Conservation (phyloP, 2,888 invertebrate species). For the Trypoxylon attenuatum region DNA sequence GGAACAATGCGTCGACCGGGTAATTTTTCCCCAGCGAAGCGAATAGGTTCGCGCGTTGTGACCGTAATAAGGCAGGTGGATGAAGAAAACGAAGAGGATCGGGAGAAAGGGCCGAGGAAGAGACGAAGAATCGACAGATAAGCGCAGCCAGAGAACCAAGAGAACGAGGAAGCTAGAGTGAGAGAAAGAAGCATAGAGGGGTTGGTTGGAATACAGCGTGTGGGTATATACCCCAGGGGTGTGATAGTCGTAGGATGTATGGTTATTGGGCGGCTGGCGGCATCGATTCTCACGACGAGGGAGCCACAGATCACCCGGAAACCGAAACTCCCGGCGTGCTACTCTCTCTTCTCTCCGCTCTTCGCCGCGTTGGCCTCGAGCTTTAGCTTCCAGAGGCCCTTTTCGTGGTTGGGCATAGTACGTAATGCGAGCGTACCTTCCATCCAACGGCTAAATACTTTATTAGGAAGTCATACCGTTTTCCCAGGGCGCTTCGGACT, state of each 20-base stretch:
- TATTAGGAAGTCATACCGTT: conserved; percentile 67
- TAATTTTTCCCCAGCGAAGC: conserved; percentile 35
- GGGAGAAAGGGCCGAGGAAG: background rate
- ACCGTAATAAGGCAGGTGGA: conserved; percentile 64
- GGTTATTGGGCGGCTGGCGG: conserved; percentile 74
- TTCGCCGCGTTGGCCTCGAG: conserved; percentile 5
- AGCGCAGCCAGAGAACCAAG: conserved; percentile 8
- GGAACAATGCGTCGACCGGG: too few relatives aligned
- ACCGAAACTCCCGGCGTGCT: conserved; percentile 69
- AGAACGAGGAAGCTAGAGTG: background rate
- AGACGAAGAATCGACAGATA: background rate
- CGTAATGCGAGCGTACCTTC: too few relatives aligned
- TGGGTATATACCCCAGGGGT: conserved; percentile 65
- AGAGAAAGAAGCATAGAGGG: background rate
- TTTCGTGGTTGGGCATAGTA: background rate
- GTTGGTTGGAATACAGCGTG: background rate
- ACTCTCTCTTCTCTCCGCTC: conserved; percentile 31
- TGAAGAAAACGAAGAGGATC: conserved; percentile 6
- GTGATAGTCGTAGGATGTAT: conserved; percentile 72
- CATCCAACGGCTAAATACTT: conserved; percentile 66
- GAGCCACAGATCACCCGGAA: conserved; percentile 73
- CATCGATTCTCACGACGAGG: conserved; percentile 74
- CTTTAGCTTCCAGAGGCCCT: conserved; percentile 2
- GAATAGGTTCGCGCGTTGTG: conserved; percentile 36
- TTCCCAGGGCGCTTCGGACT: conserved; percentile 48